Conservation (phyloP, 2,113 vertebrate genomes). For the Etia nguti region DNA sequence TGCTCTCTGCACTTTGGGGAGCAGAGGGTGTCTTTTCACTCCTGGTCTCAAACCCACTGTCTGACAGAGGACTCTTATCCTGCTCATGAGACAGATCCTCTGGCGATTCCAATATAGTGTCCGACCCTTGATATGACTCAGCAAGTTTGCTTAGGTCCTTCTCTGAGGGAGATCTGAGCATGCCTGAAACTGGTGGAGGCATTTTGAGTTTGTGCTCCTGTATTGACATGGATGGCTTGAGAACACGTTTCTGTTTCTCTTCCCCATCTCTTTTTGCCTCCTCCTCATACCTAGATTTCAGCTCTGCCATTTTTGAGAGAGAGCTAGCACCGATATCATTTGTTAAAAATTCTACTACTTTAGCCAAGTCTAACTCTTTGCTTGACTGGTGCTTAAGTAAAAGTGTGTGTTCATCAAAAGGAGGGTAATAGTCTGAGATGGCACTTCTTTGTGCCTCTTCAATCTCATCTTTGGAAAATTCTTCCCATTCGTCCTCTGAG, state of each 20-base stretch:
- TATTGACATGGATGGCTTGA: conserved; percentile 81
- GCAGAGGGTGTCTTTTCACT: conserved; percentile 98
- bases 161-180: conserved; percentile 93
- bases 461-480: conserved; percentile 92
- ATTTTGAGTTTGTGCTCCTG: conserved; percentile 97
- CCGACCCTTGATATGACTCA: conserved; percentile 89
- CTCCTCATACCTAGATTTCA: conserved; percentile 88
- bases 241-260: conserved; percentile 91
- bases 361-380: conserved; percentile 89
- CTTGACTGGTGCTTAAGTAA: conserved; percentile 82
- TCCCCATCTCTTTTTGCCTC: conserved; percentile 90
- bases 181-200: conserved; percentile 84
- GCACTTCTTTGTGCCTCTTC: conserved; percentile 85
- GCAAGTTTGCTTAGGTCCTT: conserved; percentile 95
- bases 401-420: conserved; percentile 75
- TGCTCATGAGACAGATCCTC: conserved; percentile 97
- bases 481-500: conserved; percentile 92
- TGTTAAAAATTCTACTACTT: conserved; percentile 91
- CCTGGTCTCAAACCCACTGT: conserved; percentile 97
- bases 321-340: conserved; percentile 90
- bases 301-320: conserved; percentile 80
- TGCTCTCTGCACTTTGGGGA: conserved; percentile 96
- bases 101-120: conserved; percentile 92
- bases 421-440: conserved; percentile 59
- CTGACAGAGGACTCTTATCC: conserved; percentile 97